Conservation (phyloP, 2,113 vertebrate species). For the Dromaius novaehollandiae region DNA sequence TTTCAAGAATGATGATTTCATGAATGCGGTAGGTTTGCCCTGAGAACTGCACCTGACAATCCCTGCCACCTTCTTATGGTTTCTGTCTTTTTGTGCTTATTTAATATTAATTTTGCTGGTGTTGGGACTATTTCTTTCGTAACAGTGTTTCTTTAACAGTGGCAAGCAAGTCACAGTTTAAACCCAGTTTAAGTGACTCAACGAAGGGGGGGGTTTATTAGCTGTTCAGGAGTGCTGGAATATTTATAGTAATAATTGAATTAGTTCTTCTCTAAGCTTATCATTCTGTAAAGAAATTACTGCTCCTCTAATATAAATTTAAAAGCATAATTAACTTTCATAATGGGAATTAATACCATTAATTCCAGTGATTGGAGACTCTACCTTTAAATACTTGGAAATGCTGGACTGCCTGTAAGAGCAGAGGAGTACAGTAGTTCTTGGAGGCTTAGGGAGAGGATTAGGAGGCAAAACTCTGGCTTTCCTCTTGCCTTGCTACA, state of each 20-base stretch:
- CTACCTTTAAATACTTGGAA: not conserved
- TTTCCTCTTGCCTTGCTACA: not conserved
- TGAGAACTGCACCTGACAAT: not conserved
- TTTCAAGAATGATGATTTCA: slow-evolving; percentile 99
- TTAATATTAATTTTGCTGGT: not conserved
- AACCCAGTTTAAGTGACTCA: not conserved
- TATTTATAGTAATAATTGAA: not conserved
- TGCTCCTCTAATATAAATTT: not conserved
- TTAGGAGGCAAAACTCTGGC: not conserved
- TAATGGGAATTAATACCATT: not conserved
- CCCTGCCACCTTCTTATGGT: not conserved
- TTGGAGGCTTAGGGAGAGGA: not conserved
- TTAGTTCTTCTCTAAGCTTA: not conserved
- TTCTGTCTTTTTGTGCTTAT: slow-evolving; percentile 16
- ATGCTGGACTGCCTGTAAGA: not conserved
- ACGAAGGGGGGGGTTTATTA: not conserved
- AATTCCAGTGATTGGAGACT: not conserved
- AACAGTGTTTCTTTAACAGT: not conserved
- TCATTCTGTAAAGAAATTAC: not conserved
- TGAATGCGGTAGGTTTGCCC: slow-evolving; percentile 91
- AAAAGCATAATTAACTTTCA: not conserved
- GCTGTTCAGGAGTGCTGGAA: not conserved
- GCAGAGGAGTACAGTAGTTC: not conserved
- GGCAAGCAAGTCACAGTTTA: not conserved
- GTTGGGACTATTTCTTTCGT: not conserved